Evolutionary conservation across 2,888 invertebrate genomes (phyloP).

Genomic region (Thecocarcelia acutangulata): DNA sequence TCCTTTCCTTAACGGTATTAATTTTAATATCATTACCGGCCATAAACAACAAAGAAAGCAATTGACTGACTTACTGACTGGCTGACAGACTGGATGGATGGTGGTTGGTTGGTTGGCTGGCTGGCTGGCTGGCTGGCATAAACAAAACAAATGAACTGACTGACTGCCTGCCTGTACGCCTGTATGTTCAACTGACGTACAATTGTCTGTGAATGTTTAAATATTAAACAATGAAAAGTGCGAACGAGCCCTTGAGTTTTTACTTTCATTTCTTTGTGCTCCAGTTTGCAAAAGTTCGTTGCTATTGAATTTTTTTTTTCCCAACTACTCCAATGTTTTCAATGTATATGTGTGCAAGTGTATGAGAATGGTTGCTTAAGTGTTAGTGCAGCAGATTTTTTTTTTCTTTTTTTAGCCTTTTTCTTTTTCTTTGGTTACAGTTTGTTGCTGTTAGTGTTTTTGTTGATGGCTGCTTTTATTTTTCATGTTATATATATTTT

Average conservation of each 20-base stretch:
- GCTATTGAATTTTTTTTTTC: conserved; percentile 59
- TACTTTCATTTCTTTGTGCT: conserved; percentile 78
- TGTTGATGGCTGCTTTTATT: conserved; percentile 11
- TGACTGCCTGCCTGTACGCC: conserved; percentile 8
- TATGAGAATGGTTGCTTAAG: not conserved
- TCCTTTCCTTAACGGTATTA: conserved; percentile 68
- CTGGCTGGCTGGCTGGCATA: conserved; percentile 25
- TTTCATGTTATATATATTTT: conserved; percentile 13
- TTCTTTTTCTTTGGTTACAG: conserved; percentile 20
- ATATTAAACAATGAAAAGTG: conserved; percentile 76
- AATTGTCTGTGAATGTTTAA: conserved; percentile 33
- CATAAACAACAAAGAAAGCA: conserved; percentile 49
- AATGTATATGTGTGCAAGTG: not conserved
- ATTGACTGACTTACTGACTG: conserved; percentile 16
- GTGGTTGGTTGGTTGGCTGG: no score
- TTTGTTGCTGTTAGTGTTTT: not conserved
- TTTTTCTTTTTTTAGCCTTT: conserved; percentile 20
- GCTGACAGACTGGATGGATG: not conserved
- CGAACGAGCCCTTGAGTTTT: conserved; percentile 81
- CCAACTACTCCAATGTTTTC: no score
- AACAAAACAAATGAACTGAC: conserved; percentile 19
- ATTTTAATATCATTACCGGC: conserved; percentile 61
- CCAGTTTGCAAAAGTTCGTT: conserved; percentile 69
- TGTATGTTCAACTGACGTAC: conserved; percentile 6
- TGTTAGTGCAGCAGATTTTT: conserved; percentile 2